phyloP scores from a whole-genome alignment of 2,113 vertebrate genomes.

The Nycticebus coucang region DNA sequence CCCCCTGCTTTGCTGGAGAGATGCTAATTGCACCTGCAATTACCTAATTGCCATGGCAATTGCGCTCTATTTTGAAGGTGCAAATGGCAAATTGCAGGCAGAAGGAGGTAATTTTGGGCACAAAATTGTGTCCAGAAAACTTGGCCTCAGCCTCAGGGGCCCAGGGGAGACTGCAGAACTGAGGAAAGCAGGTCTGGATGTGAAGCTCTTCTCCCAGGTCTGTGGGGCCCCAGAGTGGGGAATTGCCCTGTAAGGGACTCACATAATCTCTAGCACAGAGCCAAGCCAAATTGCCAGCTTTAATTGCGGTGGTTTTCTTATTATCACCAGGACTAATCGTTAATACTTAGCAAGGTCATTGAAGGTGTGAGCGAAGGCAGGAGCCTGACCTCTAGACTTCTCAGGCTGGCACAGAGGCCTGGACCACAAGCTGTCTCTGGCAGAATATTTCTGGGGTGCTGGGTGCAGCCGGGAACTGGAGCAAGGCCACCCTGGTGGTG shows the following conservation, averaged over 20 bases:
- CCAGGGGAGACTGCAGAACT: not conserved
- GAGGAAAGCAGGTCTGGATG: not conserved
- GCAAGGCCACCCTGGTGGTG: rapidly evolving
- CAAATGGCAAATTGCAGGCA: conserved; percentile 72
- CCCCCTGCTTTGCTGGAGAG: conserved; percentile 49
- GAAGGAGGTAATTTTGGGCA: conserved; percentile 51
- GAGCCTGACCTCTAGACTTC: not conserved
- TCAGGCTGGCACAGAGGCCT: not conserved
- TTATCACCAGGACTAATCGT: not conserved
- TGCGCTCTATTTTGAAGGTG: conserved; percentile 71
- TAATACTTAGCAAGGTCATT: conserved; percentile 9
- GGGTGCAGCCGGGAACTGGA: not conserved
- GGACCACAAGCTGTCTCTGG: not conserved
- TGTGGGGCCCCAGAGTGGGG: not conserved
- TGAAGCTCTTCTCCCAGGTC: not conserved
- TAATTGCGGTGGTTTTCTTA: conserved; percentile 54
- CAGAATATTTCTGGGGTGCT: not conserved
- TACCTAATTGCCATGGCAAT: conserved; percentile 75
- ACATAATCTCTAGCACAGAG: not conserved
- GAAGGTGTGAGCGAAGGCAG: not conserved
- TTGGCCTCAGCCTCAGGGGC: not conserved
- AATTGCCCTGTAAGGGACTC: not conserved
- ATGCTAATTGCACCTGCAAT: conserved; percentile 75
- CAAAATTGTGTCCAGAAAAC: conserved; percentile 46
- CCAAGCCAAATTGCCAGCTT: not conserved